Evolutionary conservation across 2,888 invertebrate species (phyloP), one percentile per base, ranked within the genome.

Genomic region (Volucella inanis): DNA sequence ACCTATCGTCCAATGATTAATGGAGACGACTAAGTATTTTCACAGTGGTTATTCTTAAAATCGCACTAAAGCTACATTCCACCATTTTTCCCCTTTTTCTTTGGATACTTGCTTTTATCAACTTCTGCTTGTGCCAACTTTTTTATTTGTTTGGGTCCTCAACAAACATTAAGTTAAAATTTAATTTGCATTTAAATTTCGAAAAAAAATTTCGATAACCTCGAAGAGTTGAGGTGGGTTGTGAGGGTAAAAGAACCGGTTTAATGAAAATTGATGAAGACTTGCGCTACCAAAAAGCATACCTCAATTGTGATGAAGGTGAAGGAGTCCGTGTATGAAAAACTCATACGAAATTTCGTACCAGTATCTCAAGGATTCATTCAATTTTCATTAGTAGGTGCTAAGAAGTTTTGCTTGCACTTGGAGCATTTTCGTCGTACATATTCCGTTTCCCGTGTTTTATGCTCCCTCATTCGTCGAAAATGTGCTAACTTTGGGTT

Each of bases 221-320:
- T 50, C 2, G 43, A 52, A 38, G 47, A 9, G 49, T 10, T 12
- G 12, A 14, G 14, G 22, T 43, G 14, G 9, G n/a, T n/a, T 8
- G 43, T n/a, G 47, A 31, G 57, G 70, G 59, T 77, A 67, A 57
- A 68, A 18, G 59, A 41, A 22, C 22, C 52, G 15, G 50, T 78
- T 83, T 74, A 74, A 74, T 64, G 68, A 55, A 74, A 62, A 83
- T 83, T 83, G 74, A 83, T 83, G 68, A 78, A 68, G 15, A 18
- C 22, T 52, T 61, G 3, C 18, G 14, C 57, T 15, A 1, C 10
- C 10, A 38, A 31, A 47, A 62, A 31, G 12, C 18, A 70, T n/a
- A 14, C 12, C n/a, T 50, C 14, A 10, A 18, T 4, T 57, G 43
- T 18, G 70, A 71, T 71, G 39, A 49, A 57, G 4, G 4, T 31